A percentile compares a stretch with the other conserved stretches of the same genome.
Evolutionary conservation across 2,888 invertebrate genomes (phyloP).

Genomic region (Pasiphila rectangulata): DNA sequence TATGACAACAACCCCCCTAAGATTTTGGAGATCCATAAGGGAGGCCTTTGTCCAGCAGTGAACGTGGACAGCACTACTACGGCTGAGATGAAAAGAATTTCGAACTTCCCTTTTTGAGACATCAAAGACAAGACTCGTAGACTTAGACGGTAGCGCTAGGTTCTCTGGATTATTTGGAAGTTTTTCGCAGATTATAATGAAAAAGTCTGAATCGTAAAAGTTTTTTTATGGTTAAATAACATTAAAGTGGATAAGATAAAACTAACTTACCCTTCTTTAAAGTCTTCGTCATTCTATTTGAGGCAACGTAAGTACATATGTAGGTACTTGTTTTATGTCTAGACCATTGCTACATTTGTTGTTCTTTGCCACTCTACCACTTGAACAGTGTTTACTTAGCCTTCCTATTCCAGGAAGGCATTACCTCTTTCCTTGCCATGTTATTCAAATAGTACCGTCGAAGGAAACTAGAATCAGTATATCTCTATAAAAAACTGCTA

Average conservation of each 20-base stretch:
- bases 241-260: too few species aligned
- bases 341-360: constrained; percentile 6
- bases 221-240: too few species aligned
- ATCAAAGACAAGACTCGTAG: constrained; percentile 25
- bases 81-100: constrained; percentile 34
- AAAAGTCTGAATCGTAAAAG: constrained; percentile 4
- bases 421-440: constrained; percentile 2
- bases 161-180: constrained; percentile 14
- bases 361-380: not conserved
- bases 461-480: constrained; percentile 11
- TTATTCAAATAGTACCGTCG: constrained; percentile 12
- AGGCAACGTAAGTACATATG: not conserved
- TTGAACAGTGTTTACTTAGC: constrained; percentile 8
- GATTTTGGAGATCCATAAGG: too few species aligned
- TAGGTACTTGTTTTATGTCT: constrained; percentile 2
- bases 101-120: constrained; percentile 25
- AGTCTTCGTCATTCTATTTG: too few species aligned
- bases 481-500: constrained; percentile 26
- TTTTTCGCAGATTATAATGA: constrained; percentile 8
- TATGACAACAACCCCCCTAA: too few species aligned
- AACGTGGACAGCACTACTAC: too few species aligned
- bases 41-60: too few species aligned
- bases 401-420: constrained; percentile 3
- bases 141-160: constrained; percentile 11
- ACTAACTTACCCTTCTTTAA: too few species aligned